Evolutionary conservation across 2,888 invertebrate species (phyloP).

Genomic region (Scrobipalpa costella): DNA sequence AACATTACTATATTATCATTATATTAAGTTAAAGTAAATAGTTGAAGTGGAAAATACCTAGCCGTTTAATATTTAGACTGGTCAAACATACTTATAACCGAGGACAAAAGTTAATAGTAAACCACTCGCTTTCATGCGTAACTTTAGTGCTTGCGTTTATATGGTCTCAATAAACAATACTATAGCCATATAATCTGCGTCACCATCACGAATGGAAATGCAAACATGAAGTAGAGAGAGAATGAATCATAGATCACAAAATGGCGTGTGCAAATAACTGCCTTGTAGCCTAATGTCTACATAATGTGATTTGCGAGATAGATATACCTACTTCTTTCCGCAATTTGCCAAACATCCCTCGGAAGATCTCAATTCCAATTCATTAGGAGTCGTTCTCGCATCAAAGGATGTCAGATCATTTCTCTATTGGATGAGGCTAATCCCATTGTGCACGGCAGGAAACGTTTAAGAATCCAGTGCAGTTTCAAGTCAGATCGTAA

Average conservation of each 20-base stretch:
- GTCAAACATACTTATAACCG: not conserved
- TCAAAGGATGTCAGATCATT: not conserved
- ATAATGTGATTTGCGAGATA: not conserved
- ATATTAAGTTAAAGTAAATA: no score
- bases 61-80: not conserved
- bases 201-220: not conserved
- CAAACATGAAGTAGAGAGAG: no score
- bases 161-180: no score
- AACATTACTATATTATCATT: no score
- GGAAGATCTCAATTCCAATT: conserved; percentile 10
- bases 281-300: not conserved
- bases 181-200: not conserved
- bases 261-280: not conserved
- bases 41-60: not conserved
- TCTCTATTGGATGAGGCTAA: not conserved
- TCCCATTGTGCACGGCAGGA: not conserved
- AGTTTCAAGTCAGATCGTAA: no score
- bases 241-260: not conserved
- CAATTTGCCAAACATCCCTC: not conserved
- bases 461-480: not conserved
- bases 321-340: not conserved
- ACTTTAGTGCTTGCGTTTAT: not conserved
- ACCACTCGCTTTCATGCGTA: not conserved
- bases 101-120: not conserved
- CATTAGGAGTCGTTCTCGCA: conserved; percentile 1